Evolutionary conservation across 2,888 invertebrate species (phyloP), one percentile per base, ranked within the genome.

Genomic region (Cyclophora albipunctata): DNA sequence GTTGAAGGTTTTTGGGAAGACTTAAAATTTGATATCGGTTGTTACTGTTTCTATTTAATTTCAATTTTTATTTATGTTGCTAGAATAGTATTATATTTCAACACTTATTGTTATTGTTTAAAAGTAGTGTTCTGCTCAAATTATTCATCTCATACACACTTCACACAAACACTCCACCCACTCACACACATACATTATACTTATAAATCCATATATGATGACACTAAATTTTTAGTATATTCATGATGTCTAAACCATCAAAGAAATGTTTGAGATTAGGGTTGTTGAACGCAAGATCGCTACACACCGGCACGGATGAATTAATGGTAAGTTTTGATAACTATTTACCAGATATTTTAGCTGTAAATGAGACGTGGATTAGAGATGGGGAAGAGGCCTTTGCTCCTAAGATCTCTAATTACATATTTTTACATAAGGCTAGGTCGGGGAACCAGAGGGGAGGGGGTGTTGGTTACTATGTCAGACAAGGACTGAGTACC

Each of bases 221-320:
- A 1, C 20, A 20, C 20, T 20, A 20, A 20, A 20, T 20, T 1
- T 20, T 20, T 20, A 20, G 20, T 20, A 20, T 20, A 20, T 20
- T 20, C 20, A 20, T 20, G 20, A 20, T 20, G 20, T 20, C 20
- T 20, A 20, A 20, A 20, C 20, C 20, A 20, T 20, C 20, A 2
- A 20, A 20, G 20, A 20, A 20, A 20, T 20, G 20, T 20, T 20
- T 20, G 20, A 20, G 20, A 20, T 20, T 20, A 20, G 20, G 20
- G 20, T 20, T 20, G 20, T 20, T 20, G 20, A 62, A 65, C 43
- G 52, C 55, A 2, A 33, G 63, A 33, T 65, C 65, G 2, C 42
- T 65, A 20, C 57, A 62, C 41, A 61, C 61, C 1, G 61, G 61
- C 2, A 45, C 51, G 7, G 65, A 65, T 35, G 65, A 65, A 40